Percentiles rank a stretch among this genome's conserved stretches.
phyloP scores from a whole-genome alignment of 2,113 vertebrate species.

The Furnarius figulus region DNA sequence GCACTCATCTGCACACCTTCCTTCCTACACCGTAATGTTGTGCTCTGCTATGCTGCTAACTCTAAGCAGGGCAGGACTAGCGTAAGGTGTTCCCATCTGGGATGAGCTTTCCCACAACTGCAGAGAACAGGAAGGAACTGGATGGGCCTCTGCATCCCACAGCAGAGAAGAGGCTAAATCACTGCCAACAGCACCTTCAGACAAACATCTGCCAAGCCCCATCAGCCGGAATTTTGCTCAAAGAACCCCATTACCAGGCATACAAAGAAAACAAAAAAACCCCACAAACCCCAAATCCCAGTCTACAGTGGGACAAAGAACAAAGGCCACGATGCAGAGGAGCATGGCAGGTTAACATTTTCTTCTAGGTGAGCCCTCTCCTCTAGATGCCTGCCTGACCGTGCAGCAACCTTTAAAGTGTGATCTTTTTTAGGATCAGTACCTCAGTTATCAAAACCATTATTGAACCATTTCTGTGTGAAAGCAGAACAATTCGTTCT shows the following conservation, averaged over 20 bases:
- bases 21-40: rapidly evolving
- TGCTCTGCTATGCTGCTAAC: not conserved
- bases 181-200: not conserved
- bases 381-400: not conserved
- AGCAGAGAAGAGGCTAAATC: not conserved
- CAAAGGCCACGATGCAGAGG: not conserved
- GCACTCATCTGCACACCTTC: rapidly evolving
- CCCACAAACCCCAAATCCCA: not conserved
- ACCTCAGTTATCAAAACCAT: not conserved
- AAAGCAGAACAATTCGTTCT: not conserved
- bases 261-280: not conserved
- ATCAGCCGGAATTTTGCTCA: not conserved
- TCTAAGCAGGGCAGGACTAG: not conserved
- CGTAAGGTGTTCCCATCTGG: not conserved
- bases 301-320: not conserved
- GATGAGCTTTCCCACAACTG: rapidly evolving
- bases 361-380: not conserved
- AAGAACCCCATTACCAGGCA: not conserved
- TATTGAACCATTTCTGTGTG: not conserved
- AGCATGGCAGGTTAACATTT: not conserved
- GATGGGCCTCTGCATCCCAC: not conserved
- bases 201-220: not conserved
- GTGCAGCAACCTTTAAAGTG: not conserved
- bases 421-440: not conserved
- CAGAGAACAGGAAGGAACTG: rapidly evolving